Evolutionary conservation across 2,113 vertebrate genomes (phyloP).

Genomic region (Pionites leucogaster): DNA sequence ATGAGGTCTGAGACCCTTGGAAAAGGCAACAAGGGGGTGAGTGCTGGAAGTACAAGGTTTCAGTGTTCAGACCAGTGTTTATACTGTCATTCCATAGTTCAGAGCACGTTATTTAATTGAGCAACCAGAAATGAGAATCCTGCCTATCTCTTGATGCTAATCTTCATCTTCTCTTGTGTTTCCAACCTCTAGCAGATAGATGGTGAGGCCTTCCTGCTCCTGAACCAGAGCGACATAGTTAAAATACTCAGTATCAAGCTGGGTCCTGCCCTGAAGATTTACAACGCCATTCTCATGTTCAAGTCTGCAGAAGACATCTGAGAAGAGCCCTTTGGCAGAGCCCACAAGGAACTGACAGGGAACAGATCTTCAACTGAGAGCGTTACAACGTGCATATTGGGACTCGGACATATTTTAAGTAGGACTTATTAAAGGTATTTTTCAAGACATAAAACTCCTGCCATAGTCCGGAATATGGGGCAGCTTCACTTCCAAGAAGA

Average conservation of each 20-base stretch:
- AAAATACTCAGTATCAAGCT: slow-evolving; percentile 93
- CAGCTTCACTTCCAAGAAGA: slow-evolving; percentile 73
- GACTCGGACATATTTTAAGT: not conserved
- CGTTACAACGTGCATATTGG: not conserved
- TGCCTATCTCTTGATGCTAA: not conserved
- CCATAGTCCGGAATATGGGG: slow-evolving; percentile 38
- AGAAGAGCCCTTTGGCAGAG: not conserved
- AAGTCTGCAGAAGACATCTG: slow-evolving; percentile 85
- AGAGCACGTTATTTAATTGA: not conserved
- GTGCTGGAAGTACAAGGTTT: not conserved
- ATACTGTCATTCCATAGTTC: not conserved
- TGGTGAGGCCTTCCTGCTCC: slow-evolving; percentile 90
- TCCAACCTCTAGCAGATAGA: slow-evolving; percentile 85
- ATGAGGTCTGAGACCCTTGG: not conserved
- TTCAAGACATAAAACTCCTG: slow-evolving; percentile 47
- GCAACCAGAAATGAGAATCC: not conserved
- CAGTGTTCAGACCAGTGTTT: not conserved
- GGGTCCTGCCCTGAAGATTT: slow-evolving; percentile 92
- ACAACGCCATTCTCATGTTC: slow-evolving; percentile 91
- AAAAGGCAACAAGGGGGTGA: not conserved
- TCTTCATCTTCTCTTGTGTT: not conserved
- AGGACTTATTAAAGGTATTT: not conserved
- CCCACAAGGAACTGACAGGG: not conserved
- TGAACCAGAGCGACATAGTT: slow-evolving; percentile 89
- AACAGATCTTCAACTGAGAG: not conserved